A percentile compares a stretch with the other conserved stretches of the same genome.
These are phyloP conservation scores for Hypselothyrea guttata DNA, from an alignment of 2,888 invertebrate genomes.

Conservation along the genomic window DNA sequence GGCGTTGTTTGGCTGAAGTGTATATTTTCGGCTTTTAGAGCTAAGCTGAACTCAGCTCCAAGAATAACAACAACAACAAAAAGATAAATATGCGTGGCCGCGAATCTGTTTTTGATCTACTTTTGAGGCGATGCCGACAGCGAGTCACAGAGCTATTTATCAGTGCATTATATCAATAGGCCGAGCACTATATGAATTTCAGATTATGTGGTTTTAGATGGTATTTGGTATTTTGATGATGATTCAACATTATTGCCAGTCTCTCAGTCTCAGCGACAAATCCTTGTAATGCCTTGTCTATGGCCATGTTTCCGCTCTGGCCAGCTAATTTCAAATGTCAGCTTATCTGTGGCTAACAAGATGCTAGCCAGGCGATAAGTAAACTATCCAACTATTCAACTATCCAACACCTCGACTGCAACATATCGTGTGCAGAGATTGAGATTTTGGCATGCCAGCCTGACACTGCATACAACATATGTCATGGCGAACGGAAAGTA, in stretches of 20 bases:
- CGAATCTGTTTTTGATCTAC: conserved; percentile 72
- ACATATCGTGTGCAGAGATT: conserved; percentile 52
- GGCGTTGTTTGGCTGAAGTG: conserved; percentile 50
- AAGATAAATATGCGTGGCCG: conserved; percentile 49
- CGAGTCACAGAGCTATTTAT: conserved; percentile 51
- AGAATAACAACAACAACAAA: conserved; percentile 22
- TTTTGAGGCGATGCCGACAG: conserved; percentile 47
- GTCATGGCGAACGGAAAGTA: conserved; percentile 34
- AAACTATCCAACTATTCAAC: conserved; percentile 1
- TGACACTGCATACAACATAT: conserved; percentile 44
- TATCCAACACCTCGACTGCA: conserved; percentile 58
- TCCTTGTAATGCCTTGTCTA: conserved; percentile 78
- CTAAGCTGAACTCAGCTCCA: neutral
- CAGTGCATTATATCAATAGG: conserved; percentile 71
- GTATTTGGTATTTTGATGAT: conserved; percentile 28
- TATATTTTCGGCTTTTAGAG: conserved; percentile 50
- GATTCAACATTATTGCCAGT: conserved; percentile 45
- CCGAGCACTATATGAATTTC: conserved; percentile 58
- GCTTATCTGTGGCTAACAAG: conserved; percentile 80
- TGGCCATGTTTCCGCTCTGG: conserved; percentile 70
- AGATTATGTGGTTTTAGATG: too few species aligned
- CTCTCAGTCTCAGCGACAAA: conserved; percentile 34
- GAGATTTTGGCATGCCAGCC: conserved; percentile 52
- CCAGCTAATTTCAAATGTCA: conserved; percentile 80
- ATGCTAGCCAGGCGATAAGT: conserved; percentile 69